Percentiles rank a stretch among this genome's conserved stretches.
phyloP scores from a whole-genome alignment of 2,113 vertebrate genomes.

The Semicossyphus pulcher region DNA sequence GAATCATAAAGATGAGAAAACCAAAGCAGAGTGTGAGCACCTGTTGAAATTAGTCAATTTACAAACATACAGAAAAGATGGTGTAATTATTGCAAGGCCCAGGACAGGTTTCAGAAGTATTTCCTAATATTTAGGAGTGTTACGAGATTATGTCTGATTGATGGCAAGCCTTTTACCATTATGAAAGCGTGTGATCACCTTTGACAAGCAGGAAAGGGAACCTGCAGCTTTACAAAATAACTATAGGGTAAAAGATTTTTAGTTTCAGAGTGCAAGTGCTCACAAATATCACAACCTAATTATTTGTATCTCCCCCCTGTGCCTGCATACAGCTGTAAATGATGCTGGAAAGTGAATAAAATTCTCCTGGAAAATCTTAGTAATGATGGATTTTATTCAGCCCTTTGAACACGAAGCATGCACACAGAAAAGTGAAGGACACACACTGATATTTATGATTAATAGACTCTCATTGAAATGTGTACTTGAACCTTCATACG shows the following conservation, averaged over 20 bases:
- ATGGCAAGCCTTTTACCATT: constrained; percentile 27
- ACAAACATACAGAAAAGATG: background rate
- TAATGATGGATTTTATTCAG: background rate
- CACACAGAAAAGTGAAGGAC: background rate
- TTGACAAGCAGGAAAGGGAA: background rate
- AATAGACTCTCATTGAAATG: background rate
- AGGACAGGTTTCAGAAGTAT: constrained; percentile 29
- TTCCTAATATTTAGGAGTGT: constrained; percentile 82
- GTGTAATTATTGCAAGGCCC: constrained; percentile 1
- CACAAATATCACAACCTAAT: constrained; percentile 2
- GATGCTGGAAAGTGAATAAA: constrained; percentile 63
- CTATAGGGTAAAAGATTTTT: too few species aligned
- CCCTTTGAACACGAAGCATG: background rate
- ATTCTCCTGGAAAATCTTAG: background rate
- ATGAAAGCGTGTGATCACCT: background rate
- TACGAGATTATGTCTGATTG: constrained; percentile 34
- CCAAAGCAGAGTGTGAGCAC: constrained; percentile 1
- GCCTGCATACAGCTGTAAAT: constrained; percentile 50
- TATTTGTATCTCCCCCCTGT: constrained; percentile 8
- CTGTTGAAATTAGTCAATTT: constrained; percentile 5
- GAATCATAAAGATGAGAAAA: constrained; percentile 24
- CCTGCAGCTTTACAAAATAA: too few species aligned
- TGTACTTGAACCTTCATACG: background rate
- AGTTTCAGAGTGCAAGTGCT: background rate
- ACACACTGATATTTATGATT: background rate